These are phyloP conservation scores for Rhinatrema bivittatum DNA, from an alignment of 2,797 vertebrate species.

Conservation along the genomic window DNA sequence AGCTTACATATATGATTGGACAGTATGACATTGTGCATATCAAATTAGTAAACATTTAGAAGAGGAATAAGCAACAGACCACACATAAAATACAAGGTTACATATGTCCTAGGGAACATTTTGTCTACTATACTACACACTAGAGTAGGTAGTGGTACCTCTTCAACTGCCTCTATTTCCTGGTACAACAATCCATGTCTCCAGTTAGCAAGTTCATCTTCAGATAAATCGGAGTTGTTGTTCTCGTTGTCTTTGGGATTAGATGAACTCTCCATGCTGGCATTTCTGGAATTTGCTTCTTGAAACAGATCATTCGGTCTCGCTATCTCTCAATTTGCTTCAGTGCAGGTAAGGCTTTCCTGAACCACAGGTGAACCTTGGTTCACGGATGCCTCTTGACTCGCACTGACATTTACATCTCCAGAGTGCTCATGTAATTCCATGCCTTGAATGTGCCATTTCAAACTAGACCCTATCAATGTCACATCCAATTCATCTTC, in stretches of 20 bases:
- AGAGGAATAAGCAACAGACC: slow-evolving; percentile 24
- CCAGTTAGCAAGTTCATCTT: slow-evolving; percentile 93
- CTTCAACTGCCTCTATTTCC: slow-evolving; percentile 84
- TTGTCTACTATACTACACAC: slow-evolving; percentile 67
- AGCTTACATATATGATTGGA: slow-evolving; percentile 36
- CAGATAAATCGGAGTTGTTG: slow-evolving; percentile 87
- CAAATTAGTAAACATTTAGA: slow-evolving; percentile 16
- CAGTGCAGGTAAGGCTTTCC: slow-evolving; percentile 14
- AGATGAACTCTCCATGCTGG: slow-evolving; percentile 55
- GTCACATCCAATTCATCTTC: slow-evolving; percentile 28
- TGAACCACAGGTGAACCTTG: slow-evolving; percentile 24
- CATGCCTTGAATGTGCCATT: slow-evolving; percentile 43
- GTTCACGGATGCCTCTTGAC: slow-evolving; percentile 21
- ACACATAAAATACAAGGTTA: slow-evolving; percentile 45
- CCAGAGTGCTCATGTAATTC: slow-evolving; percentile 34
- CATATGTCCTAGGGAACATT: slow-evolving; percentile 49
- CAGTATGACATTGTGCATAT: slow-evolving; percentile 21
- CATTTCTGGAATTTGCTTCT: slow-evolving; percentile 43
- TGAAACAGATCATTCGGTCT: slow-evolving; percentile 38
- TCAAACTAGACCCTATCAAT: slow-evolving; percentile 51
- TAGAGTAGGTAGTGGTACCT: slow-evolving; percentile 73
- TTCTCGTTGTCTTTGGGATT: slow-evolving; percentile 76
- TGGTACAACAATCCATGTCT: slow-evolving; percentile 90
- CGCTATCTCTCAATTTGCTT: slow-evolving; percentile 29
- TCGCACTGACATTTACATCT: slow-evolving; percentile 20